phyloP scores from a whole-genome alignment of 2,797 vertebrate genomes.

The Oreonectes daqikongensis region DNA sequence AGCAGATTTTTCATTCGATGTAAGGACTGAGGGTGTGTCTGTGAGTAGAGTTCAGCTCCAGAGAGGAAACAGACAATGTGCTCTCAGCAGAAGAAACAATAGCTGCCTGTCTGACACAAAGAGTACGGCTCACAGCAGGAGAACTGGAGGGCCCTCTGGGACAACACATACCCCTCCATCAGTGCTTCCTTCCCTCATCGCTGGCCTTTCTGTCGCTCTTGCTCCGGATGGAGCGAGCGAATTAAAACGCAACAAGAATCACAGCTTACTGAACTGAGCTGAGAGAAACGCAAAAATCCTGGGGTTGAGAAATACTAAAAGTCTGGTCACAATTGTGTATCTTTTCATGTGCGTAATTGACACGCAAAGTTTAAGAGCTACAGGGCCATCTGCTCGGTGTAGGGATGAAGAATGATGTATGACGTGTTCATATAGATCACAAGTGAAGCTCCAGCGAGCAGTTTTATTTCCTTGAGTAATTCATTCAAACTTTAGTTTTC shows the following conservation, averaged over 20 bases:
- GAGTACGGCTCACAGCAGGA: slow-evolving; percentile 66
- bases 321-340: background rate
- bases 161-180: slow-evolving; percentile 30
- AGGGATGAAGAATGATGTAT: no score
- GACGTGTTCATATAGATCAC: no score
- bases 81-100: slow-evolving; percentile 69
- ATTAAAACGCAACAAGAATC: background rate
- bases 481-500: no score
- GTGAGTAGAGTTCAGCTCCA: slow-evolving; percentile 62
- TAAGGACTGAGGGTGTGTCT: slow-evolving; percentile 62
- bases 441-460: no score
- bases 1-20: background rate
- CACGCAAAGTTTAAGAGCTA: no score
- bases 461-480: no score
- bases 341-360: no score
- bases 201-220: slow-evolving; percentile 11
- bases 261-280: background rate
- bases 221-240: background rate
- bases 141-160: slow-evolving; percentile 54
- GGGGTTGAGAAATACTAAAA: no score
- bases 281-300: background rate
- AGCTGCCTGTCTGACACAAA: slow-evolving; percentile 66
- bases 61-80: slow-evolving; percentile 75
- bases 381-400: no score
- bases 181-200: background rate